These are phyloP conservation scores for Acipenser ruthenus DNA, from an alignment of 2,797 vertebrate genomes.

Conservation along the genomic window DNA sequence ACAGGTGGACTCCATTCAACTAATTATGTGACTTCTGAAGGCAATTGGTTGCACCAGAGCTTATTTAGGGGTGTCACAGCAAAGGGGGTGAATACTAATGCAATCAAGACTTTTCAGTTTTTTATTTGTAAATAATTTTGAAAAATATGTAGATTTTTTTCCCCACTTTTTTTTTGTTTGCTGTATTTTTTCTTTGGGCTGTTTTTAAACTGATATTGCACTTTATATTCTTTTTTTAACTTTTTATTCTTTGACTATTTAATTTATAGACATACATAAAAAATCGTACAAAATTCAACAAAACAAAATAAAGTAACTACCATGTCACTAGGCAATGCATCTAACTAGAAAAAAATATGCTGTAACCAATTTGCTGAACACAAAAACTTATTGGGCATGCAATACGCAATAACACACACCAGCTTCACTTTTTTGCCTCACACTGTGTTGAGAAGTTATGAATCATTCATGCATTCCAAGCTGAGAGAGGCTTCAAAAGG, in stretches of 20 bases:
- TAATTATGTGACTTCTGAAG: too few species aligned
- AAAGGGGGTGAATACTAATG: too few species aligned
- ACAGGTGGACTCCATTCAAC: too few species aligned
- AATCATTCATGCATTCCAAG: constrained; percentile 89
- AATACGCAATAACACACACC: constrained; percentile 71
- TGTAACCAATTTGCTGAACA: constrained; percentile 78
- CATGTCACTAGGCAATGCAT: constrained; percentile 30
- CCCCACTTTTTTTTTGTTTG: neutral
- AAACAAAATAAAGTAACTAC: constrained; percentile 17
- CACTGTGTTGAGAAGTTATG: constrained; percentile 78
- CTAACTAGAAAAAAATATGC: constrained; percentile 45
- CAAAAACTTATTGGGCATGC: constrained; percentile 70
- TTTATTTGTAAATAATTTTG: too few species aligned
- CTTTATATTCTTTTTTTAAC: neutral
- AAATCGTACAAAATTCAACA: neutral
- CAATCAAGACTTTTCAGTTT: too few species aligned
- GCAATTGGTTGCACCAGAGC: too few species aligned
- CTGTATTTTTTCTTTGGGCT: too few species aligned
- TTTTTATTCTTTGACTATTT: neutral
- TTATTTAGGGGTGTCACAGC: too few species aligned
- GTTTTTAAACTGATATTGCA: too few species aligned
- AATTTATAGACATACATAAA: neutral
- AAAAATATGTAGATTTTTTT: too few species aligned
- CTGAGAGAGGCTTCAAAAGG: constrained; percentile 83
- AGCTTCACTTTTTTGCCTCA: constrained; percentile 73